These are phyloP conservation scores for Blastobasis lacticolella DNA, from an alignment of 2,888 invertebrate genomes.

Conservation along the genomic window DNA sequence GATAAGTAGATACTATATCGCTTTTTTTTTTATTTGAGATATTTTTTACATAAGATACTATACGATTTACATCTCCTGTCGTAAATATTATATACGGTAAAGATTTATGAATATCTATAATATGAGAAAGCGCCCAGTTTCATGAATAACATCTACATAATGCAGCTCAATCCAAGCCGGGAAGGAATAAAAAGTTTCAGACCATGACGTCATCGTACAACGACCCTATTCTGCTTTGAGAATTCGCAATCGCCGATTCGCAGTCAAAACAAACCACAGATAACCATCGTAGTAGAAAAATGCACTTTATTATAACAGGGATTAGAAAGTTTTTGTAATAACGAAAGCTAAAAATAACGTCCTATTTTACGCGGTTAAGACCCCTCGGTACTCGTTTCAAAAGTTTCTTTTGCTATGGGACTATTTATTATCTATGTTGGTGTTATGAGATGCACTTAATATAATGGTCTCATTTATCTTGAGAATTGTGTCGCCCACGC, in stretches of 20 bases:
- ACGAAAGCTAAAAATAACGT: slow-evolving; percentile 1
- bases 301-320: slow-evolving; percentile 16
- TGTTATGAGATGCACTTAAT: slow-evolving; percentile 5
- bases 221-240: slow-evolving; percentile 46
- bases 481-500: slow-evolving; percentile 35
- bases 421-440: neutral
- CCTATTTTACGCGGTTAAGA: neutral
- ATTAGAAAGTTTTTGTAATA: slow-evolving; percentile 14
- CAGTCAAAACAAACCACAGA: slow-evolving; percentile 54
- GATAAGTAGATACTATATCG: too few species aligned
- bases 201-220: slow-evolving; percentile 52
- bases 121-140: neutral
- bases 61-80: too few species aligned
- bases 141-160: slow-evolving; percentile 4
- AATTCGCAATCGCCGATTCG: slow-evolving; percentile 42
- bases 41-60: too few species aligned
- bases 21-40: too few species aligned
- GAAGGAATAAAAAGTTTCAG: slow-evolving; percentile 18
- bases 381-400: slow-evolving; percentile 1
- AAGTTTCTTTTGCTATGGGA: neutral
- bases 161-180: neutral
- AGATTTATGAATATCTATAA: neutral
- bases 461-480: slow-evolving; percentile 38
- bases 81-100: neutral
- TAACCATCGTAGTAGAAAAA: neutral